phyloP scores from a whole-genome alignment of 2,888 invertebrate genomes.

The Coronaproctus castanopsis region DNA sequence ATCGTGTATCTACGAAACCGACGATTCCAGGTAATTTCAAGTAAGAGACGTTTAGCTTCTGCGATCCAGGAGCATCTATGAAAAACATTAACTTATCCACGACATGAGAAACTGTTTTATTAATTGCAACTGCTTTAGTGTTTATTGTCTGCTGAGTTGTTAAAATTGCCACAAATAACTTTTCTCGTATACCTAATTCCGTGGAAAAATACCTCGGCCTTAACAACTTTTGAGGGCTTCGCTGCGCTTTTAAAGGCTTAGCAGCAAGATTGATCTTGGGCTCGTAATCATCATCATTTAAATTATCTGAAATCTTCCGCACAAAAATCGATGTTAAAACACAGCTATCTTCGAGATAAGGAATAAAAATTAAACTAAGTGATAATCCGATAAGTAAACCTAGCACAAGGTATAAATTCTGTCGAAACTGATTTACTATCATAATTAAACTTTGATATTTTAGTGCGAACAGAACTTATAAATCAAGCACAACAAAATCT shows the following conservation, averaged over 20 bases:
- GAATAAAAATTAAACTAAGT: conserved; percentile 18
- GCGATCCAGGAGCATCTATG: conserved; percentile 32
- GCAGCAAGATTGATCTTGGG: conserved; percentile 30
- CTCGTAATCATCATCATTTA: conserved; percentile 27
- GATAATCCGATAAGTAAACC: conserved; percentile 20
- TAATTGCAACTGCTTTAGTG: conserved; percentile 58
- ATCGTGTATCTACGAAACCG: conserved; percentile 62
- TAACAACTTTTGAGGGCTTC: conserved; percentile 39
- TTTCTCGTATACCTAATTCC: conserved; percentile 79
- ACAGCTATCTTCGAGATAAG: conserved; percentile 18
- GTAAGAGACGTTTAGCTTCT: conserved; percentile 24
- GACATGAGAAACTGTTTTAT: conserved; percentile 64
- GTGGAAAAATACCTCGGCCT: conserved; percentile 86
- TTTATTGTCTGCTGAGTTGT: conserved; percentile 52
- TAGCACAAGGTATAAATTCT: conserved; percentile 19
- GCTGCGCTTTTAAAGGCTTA: conserved; percentile 29
- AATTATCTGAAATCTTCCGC: conserved; percentile 12
- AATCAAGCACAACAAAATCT: too few relatives aligned
- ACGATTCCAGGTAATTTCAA: conserved; percentile 47
- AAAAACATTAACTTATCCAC: conserved; percentile 70
- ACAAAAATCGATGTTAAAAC: conserved; percentile 14
- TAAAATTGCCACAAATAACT: conserved; percentile 68
- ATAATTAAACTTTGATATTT: too few relatives aligned
- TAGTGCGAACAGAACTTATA: too few relatives aligned
- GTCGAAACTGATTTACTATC: conserved; percentile 14